These are phyloP conservation scores for Callyntrura sp. DNA, from an alignment of 2,888 invertebrate species.

Conservation along the genomic window DNA sequence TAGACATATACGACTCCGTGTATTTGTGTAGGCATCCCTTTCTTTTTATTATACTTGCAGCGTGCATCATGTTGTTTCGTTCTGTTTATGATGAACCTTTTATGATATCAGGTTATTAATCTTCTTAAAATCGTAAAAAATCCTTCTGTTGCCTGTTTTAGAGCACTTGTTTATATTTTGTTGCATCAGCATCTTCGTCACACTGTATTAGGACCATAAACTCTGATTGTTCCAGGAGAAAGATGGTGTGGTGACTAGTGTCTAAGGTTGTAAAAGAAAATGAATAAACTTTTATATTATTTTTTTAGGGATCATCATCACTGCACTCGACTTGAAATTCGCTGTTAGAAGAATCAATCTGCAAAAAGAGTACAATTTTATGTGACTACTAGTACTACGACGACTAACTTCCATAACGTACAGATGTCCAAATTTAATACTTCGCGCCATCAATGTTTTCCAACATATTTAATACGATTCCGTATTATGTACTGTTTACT, in stretches of 20 bases:
- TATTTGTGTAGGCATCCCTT: not conserved
- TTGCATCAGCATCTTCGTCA: constrained; percentile 39
- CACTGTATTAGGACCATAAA: constrained; percentile 26
- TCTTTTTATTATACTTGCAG: not conserved
- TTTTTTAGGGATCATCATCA: constrained; percentile 22
- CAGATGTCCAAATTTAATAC: not conserved
- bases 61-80: constrained; percentile 13
- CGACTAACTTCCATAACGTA: not conserved
- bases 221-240: not conserved
- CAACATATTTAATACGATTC: not conserved
- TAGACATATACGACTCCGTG: not conserved
- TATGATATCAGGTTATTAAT: constrained; percentile 56
- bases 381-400: constrained; percentile 7
- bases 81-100: constrained; percentile 61
- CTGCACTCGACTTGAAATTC: not conserved
- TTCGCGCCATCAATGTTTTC: not conserved
- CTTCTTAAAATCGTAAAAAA: constrained; percentile 58
- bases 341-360: constrained; percentile 30
- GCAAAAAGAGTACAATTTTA: not conserved
- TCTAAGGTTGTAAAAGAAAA: constrained; percentile 39
- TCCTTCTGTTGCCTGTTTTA: constrained; percentile 8
- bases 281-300: constrained; percentile 33
- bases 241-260: too few species aligned
- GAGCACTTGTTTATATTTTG: constrained; percentile 46
- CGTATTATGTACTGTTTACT: not conserved